A percentile compares a stretch with the other conserved stretches of the same genome.
phyloP scores from a whole-genome alignment of 1,140 invertebrate genomes.

The Drosophila pandora region DNA sequence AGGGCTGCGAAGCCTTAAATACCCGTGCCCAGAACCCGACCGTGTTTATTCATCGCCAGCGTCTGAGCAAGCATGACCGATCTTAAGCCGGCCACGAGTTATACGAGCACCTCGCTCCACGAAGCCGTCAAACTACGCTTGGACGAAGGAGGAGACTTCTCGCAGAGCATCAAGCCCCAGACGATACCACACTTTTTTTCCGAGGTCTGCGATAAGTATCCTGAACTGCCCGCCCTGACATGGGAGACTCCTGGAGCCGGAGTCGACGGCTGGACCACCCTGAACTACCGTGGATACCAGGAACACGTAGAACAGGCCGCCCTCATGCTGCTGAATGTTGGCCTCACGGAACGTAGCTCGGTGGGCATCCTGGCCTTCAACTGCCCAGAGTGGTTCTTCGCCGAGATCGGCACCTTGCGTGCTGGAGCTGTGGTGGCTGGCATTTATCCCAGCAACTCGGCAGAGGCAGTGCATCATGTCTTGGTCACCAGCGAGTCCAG shows the following conservation, averaged over 20 bases:
- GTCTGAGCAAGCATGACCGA: constrained; percentile 55
- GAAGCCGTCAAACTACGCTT: constrained; percentile 62
- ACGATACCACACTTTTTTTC: constrained; percentile 61
- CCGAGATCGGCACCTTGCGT: constrained; percentile 92
- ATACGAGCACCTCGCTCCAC: constrained; percentile 58
- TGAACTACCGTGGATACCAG: constrained; percentile 92
- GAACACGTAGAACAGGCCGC: constrained; percentile 89
- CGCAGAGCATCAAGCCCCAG: constrained; percentile 16
- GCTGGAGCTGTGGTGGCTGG: constrained; percentile 95
- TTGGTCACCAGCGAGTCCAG: constrained; percentile 90
- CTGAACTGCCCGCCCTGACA: constrained; percentile 88
- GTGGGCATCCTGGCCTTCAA: constrained; percentile 96
- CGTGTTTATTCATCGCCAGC: constrained; percentile 42
- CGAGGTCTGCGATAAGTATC: constrained; percentile 84
- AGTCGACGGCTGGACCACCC: constrained; percentile 84
- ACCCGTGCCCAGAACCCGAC: constrained; percentile 10
- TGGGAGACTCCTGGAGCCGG: constrained; percentile 84
- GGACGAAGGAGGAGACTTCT: constrained; percentile 14
- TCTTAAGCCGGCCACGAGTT: constrained; percentile 64
- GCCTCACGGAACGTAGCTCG: constrained; percentile 90
- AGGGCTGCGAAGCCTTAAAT: constrained; percentile 46
- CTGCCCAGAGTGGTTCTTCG: constrained; percentile 94
- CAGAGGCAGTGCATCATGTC: constrained; percentile 92
- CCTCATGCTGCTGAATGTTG: constrained; percentile 93
- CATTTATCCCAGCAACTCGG: constrained; percentile 95